Evolutionary conservation across 35 echinoderm and acorn worm genomes (phyloP).

Genomic region (Nesometra sesokonis): DNA sequence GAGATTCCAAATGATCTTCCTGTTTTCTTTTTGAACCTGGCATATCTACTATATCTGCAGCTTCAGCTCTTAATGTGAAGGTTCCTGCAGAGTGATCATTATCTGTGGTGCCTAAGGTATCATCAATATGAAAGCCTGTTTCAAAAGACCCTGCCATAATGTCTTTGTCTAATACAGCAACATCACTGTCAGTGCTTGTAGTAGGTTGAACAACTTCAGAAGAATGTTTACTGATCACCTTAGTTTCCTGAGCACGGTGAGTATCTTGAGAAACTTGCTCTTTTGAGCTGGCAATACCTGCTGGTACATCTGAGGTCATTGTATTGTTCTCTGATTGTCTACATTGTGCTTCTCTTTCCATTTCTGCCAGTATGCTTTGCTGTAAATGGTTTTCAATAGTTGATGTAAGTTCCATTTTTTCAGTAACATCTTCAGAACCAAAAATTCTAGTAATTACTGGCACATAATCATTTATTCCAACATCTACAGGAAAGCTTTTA

Average conservation of each 20-base stretch:
- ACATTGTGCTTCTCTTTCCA: neutral
- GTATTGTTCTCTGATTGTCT: neutral
- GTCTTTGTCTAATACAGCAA: neutral
- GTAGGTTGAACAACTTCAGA: neutral
- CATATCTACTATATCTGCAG: neutral
- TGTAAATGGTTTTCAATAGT: neutral
- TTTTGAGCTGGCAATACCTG: neutral
- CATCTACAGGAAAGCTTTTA: no score
- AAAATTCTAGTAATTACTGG: constrained; percentile 20
- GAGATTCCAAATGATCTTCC: neutral
- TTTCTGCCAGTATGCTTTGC: neutral
- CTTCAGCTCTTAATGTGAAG: neutral
- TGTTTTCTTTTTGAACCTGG: neutral
- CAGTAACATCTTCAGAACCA: neutral
- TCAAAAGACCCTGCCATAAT: neutral
- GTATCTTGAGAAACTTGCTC: neutral
- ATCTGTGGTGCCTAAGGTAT: neutral
- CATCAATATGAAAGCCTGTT: neutral
- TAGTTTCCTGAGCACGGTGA: neutral
- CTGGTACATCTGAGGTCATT: neutral
- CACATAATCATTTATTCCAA: no score
- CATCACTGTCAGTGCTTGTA: neutral
- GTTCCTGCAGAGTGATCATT: neutral
- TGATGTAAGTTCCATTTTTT: constrained; percentile 17
- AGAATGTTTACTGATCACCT: neutral